Percentiles rank a stretch among this genome's conserved stretches.
Conservation (phyloP, 2,888 invertebrate species). For the Mimas tiliae region DNA sequence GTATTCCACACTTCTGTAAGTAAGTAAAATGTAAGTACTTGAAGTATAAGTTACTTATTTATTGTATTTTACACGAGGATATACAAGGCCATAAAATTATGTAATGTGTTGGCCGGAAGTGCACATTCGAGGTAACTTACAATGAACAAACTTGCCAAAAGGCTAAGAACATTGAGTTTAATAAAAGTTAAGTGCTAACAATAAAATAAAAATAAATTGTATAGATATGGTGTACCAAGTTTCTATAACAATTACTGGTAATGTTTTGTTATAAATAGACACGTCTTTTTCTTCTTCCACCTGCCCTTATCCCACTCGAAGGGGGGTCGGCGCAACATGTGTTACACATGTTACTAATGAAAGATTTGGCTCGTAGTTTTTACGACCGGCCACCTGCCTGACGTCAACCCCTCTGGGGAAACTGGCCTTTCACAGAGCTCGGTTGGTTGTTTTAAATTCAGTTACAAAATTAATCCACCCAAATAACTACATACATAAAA, state of each 20-base stretch:
- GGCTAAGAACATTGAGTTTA: constrained; percentile 22
- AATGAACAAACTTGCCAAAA: constrained; percentile 19
- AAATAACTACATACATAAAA: too few relatives aligned
- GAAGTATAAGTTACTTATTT: constrained; percentile 23
- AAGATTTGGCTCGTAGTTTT: too few relatives aligned
- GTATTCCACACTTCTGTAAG: too few relatives aligned
- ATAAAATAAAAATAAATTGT: constrained; percentile 14
- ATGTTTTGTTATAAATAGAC: neutral
- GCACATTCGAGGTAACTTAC: constrained; percentile 15
- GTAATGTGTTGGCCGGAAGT: constrained; percentile 13
- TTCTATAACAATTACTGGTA: neutral
- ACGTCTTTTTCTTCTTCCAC: neutral
- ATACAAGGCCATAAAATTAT: constrained; percentile 9
- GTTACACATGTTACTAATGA: too few relatives aligned
- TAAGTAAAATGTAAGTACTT: too few relatives aligned
- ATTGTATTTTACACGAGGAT: constrained; percentile 8
- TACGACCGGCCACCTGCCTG: too few relatives aligned
- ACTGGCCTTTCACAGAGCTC: too few relatives aligned
- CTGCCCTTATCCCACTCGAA: too few relatives aligned
- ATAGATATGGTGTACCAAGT: neutral
- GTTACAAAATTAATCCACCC: too few relatives aligned
- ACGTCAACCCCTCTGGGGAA: too few relatives aligned
- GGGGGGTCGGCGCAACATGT: too few relatives aligned
- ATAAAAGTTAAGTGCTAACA: constrained; percentile 16
- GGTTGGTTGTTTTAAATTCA: too few relatives aligned